Base-by-base conservation (phyloP, 2,888 invertebrate species). In the Drosophila atripex region DNA sequence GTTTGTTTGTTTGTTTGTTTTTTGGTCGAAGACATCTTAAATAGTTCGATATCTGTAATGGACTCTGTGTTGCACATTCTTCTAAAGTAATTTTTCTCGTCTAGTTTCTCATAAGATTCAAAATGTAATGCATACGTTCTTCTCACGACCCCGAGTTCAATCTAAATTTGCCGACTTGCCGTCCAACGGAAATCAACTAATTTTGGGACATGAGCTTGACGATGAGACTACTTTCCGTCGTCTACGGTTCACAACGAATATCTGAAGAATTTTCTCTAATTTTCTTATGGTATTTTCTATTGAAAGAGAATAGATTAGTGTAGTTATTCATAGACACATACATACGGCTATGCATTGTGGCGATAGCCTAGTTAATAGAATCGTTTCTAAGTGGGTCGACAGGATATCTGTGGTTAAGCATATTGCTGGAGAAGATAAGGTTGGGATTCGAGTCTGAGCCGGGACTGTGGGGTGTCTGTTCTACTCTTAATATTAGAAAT, bases 21-120 rank as follows among this genome's bases (percentile, higher is more conserved):
- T n/a, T n/a, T 79, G 78, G 80, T 79, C 78, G 68, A 64, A 65
- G 58, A 73, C 65, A 68, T 70, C 60, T 50, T 69, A 53, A 76
- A 58, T 63, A 45, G 64, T 69, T 63, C 43, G 52, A 54, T 56
- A 69, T 38, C 49, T 43, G 53, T 45, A 63, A 54, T 77, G 77
- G 79, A 77, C 76, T 65, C 53, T 54, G 28, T 55, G 43, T 59
- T 54, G 53, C 63, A 69, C 71, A 61, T 68, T 61, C 45, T 58
- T 32, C 21, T 51, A 43, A 63, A 70, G 70, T 70, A 70, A 70
- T 38, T 70, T 46, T 61, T 70, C 51, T 60, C 43, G 68, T 70
- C 69, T 70, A 70, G 70, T 69, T 70, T 47, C 55, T 70, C 70
- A 70, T 70, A 70, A 69, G 69, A 70, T 52, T 69, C 47, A 58